Evolutionary conservation across 2,113 vertebrate species (phyloP), one percentile per base, ranked within the genome.

Genomic region (Alosa alosa): DNA sequence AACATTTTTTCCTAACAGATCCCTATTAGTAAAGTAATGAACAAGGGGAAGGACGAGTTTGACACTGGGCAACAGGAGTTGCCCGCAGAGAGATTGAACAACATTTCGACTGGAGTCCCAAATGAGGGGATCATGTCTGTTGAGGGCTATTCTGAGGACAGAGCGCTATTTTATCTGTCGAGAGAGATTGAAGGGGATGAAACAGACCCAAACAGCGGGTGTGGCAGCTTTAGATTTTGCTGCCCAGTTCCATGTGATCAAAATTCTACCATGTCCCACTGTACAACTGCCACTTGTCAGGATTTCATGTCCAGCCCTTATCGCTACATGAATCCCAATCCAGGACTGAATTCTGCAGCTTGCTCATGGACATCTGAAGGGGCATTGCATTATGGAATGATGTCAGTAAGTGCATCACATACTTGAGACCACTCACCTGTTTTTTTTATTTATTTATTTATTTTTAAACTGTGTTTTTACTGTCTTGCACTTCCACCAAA

Each of bases 321-420:
- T 86, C 47, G 88, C 78, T 46, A 78, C 15, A 17, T 88, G 83
- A 90, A 86, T 22, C 50, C 84, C 36, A 9, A 85, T 10, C 84
- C 86, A 81, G 84, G 60, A 85, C 47, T 83, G 36, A 36, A 57
- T 60, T 57, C 84, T 7, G 11, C 9, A 47, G 78, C 64, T 84
- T 82, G 85, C 81, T 0, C 78, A n/a, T 89, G 87, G 89, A 60
- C 88, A 78, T 50, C 84, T 46, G 83, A 87, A 1, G 91, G 88
- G 25, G 81, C 86, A 52, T 39, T 85, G 84, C 83, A 87, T 45
- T 91, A 85, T 85, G 86, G 82, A 57, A 86, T 90, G 82, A 83
- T 78, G 72, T 78, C 72, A 17, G 72, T 78, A 78, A 78, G 72
- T 78, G 5, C 55, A 13, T 31, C 3, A 25, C 15, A 17, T 45